Conservation (phyloP, 2,888 invertebrate species). For the Drosophila multiciliata region DNA sequence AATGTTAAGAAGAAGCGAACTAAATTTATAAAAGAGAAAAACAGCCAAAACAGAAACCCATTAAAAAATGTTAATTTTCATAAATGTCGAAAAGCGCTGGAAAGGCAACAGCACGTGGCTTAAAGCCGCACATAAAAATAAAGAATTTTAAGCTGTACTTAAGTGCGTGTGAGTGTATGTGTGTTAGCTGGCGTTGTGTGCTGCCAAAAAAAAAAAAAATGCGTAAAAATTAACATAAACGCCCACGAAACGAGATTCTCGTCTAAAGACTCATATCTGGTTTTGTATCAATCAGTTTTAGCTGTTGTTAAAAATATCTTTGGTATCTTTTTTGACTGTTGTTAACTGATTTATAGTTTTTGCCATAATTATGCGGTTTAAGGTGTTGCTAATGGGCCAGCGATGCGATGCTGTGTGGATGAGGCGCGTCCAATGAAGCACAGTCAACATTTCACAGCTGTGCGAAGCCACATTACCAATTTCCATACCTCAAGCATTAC, state of each 20-base stretch:
- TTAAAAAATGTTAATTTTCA: constrained; percentile 77
- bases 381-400: constrained; percentile 68
- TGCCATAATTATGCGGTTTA: constrained; percentile 55
- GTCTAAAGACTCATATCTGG: constrained; percentile 9
- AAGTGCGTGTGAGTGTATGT: constrained; percentile 5
- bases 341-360: constrained; percentile 54
- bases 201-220: constrained; percentile 32
- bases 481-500: constrained; percentile 16
- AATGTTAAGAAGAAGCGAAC: constrained; percentile 9
- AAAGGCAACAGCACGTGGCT: constrained; percentile 62
- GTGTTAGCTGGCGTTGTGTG: constrained; percentile 21
- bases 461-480: constrained; percentile 10
- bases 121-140: constrained; percentile 50
- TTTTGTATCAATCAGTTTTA: not conserved
- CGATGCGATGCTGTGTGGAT: constrained; percentile 5
- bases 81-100: constrained; percentile 48
- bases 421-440: constrained; percentile 46
- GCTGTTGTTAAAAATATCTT: constrained; percentile 18
- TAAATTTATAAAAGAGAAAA: constrained; percentile 21
- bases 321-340: constrained; percentile 5
- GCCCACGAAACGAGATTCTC: constrained; percentile 47
- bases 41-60: constrained; percentile 63
- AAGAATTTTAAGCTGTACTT: constrained; percentile 22
- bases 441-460: constrained; percentile 40
- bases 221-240: constrained; percentile 62